Percentiles rank a stretch among this genome's conserved stretches.
phyloP scores from a whole-genome alignment of 2,797 vertebrate species.

The Champsocephalus gunnari region DNA sequence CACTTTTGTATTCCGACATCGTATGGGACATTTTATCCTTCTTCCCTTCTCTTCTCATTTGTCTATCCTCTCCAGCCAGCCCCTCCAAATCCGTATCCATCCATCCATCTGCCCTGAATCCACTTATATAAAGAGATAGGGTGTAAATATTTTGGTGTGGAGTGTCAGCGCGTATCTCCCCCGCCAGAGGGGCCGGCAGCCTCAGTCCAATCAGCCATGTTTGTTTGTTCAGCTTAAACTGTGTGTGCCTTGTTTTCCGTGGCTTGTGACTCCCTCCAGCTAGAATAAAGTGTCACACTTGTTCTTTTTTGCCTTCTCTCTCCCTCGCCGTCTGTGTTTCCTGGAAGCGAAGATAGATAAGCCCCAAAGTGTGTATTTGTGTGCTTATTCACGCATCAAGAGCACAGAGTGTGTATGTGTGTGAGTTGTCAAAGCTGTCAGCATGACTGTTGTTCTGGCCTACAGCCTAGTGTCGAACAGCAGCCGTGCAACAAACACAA shows the following conservation, averaged over 20 bases:
- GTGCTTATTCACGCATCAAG: slow-evolving; percentile 22
- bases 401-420: slow-evolving; percentile 30
- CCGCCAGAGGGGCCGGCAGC: slow-evolving; percentile 53
- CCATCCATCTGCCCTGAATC: slow-evolving; percentile 73
- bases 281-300: slow-evolving; percentile 75
- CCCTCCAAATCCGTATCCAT: slow-evolving; percentile 65
- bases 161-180: slow-evolving; percentile 71
- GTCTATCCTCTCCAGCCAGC: slow-evolving; percentile 68
- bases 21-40: slow-evolving; percentile 53
- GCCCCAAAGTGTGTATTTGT: slow-evolving; percentile 30
- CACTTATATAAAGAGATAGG: slow-evolving; percentile 81
- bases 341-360: slow-evolving; percentile 71
- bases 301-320: slow-evolving; percentile 30
- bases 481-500: slow-evolving; percentile 66
- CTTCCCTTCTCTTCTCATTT: slow-evolving; percentile 57
- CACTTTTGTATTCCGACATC: slow-evolving; percentile 64
- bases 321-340: slow-evolving; percentile 61
- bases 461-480: slow-evolving; percentile 73
- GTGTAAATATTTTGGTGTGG: slow-evolving; percentile 81
- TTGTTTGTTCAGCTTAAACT: slow-evolving; percentile 86
- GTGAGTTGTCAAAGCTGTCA: slow-evolving; percentile 78
- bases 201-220: slow-evolving; percentile 80
- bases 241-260: slow-evolving; percentile 82
- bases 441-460: slow-evolving; percentile 73
- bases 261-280: slow-evolving; percentile 65